These are phyloP conservation scores for Tortricodes alternella DNA, from an alignment of 2,888 invertebrate genomes.

Conservation along the genomic window DNA sequence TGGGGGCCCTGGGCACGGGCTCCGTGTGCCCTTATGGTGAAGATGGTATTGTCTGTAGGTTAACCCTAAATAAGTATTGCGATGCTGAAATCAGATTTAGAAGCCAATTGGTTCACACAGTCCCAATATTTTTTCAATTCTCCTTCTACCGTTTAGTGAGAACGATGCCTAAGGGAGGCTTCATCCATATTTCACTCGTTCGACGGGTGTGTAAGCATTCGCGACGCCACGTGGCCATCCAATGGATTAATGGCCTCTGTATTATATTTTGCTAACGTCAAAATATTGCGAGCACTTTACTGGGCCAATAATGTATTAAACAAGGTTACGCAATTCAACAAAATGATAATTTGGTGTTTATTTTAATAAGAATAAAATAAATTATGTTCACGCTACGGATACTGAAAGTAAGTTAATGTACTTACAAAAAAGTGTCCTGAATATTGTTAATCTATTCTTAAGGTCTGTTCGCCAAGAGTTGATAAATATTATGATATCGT, in stretches of 20 bases:
- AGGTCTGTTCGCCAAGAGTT: too few relatives aligned
- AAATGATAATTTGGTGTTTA: background rate
- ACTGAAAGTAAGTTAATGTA: too few relatives aligned
- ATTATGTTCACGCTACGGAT: too few relatives aligned
- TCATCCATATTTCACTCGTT: constrained; percentile 36
- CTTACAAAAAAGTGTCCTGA: too few relatives aligned
- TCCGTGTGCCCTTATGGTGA: too few relatives aligned
- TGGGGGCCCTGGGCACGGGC: too few relatives aligned
- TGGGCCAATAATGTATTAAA: constrained; percentile 26
- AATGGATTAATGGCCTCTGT: constrained; percentile 60
- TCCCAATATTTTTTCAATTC: background rate
- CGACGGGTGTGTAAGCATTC: constrained; percentile 39
- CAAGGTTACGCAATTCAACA: constrained; percentile 4
- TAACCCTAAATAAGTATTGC: too few relatives aligned
- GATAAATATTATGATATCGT: too few relatives aligned
- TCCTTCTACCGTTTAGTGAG: constrained; percentile 2
- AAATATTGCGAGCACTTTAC: constrained; percentile 47
- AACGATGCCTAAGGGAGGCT: constrained; percentile 16
- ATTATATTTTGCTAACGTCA: constrained; percentile 64
- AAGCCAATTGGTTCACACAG: background rate
- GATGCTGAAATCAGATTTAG: background rate
- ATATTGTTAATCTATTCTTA: too few relatives aligned
- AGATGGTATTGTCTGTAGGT: too few relatives aligned
- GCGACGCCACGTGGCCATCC: constrained; percentile 55
- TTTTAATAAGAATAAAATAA: too few relatives aligned